Evolutionary conservation across 2,797 vertebrate genomes (phyloP).

Genomic region (Schizopygopsis malacanthus): DNA sequence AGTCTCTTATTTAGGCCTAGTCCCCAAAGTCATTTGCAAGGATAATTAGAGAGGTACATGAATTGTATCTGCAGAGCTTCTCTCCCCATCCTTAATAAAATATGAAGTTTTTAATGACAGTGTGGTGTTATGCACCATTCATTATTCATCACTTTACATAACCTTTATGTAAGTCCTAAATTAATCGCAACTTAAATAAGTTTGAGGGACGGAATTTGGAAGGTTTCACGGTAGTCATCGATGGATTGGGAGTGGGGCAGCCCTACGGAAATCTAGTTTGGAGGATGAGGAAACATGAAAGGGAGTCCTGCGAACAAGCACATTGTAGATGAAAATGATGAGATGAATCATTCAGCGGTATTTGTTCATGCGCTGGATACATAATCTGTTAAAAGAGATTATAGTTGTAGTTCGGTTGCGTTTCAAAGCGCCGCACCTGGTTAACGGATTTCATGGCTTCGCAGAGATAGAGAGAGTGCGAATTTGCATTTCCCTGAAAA

Average conservation of each 20-base stretch:
- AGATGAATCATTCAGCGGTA: constrained; percentile 37
- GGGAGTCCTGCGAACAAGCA: constrained; percentile 3
- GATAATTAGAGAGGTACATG: constrained; percentile 60
- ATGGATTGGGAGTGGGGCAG: constrained; percentile 16
- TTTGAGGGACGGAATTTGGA: constrained; percentile 21
- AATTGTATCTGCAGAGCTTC: constrained; percentile 57
- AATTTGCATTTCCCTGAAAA: constrained; percentile 48
- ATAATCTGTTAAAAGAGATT: constrained; percentile 40
- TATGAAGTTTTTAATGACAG: constrained; percentile 62
- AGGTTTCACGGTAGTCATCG: constrained; percentile 18
- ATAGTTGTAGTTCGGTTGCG: constrained; percentile 17
- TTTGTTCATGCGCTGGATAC: constrained; percentile 39
- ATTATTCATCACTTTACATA: constrained; percentile 81
- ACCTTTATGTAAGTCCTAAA: constrained; percentile 76
- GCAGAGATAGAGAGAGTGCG: background rate
- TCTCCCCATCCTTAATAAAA: constrained; percentile 56
- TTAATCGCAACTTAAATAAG: constrained; percentile 42
- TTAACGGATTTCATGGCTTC: constrained; percentile 39
- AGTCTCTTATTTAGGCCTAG: constrained; percentile 56
- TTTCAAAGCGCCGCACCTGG: constrained; percentile 34
- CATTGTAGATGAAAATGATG: constrained; percentile 23
- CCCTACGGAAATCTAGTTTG: constrained; percentile 12
- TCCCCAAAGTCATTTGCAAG: constrained; percentile 61
- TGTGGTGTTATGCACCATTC: constrained; percentile 58
- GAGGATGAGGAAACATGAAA: constrained; percentile 39